These are phyloP conservation scores for Euglossa dilemma DNA, from an alignment of 1,140 invertebrate genomes.

Conservation along the genomic window DNA sequence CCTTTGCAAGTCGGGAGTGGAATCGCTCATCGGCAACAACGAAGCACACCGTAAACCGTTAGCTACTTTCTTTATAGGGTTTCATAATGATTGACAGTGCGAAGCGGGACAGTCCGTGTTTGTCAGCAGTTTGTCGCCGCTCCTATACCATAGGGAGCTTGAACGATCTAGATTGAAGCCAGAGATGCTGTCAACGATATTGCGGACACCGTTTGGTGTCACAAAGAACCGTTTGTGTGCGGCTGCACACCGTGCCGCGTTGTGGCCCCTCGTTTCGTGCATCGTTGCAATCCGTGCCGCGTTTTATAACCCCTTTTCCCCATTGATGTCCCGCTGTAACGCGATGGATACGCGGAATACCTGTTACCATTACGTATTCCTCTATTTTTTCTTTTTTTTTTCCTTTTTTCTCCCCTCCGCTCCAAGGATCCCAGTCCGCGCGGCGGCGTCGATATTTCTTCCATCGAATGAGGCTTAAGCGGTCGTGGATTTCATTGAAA, in stretches of 20 bases:
- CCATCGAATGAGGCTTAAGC: neutral
- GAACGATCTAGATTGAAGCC: conserved; percentile 40
- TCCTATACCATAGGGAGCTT: conserved; percentile 21
- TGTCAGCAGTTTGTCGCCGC: conserved; percentile 44
- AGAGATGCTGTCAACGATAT: conserved; percentile 50
- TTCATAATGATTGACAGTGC: conserved; percentile 33
- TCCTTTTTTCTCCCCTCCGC: neutral
- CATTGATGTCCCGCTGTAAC: neutral
- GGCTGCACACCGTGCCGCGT: neutral
- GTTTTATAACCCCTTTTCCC: conserved; percentile 1
- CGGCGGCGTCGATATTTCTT: neutral
- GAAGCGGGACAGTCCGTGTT: conserved; percentile 31
- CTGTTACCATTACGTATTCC: neutral
- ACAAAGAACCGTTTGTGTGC: conserved; percentile 42
- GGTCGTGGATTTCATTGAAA: neutral
- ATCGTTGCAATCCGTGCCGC: conserved; percentile 15
- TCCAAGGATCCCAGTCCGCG: neutral
- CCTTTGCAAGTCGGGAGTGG: too few species aligned
- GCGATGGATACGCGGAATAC: neutral
- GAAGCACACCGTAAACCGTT: neutral
- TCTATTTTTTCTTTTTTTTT: too few species aligned
- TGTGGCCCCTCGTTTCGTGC: conserved; percentile 27
- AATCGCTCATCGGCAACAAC: too few species aligned
- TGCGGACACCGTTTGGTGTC: conserved; percentile 36
- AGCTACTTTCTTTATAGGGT: conserved; percentile 26